Evolutionary conservation across 2,797 vertebrate genomes (phyloP).

Genomic region (Graptemys geographica): DNA sequence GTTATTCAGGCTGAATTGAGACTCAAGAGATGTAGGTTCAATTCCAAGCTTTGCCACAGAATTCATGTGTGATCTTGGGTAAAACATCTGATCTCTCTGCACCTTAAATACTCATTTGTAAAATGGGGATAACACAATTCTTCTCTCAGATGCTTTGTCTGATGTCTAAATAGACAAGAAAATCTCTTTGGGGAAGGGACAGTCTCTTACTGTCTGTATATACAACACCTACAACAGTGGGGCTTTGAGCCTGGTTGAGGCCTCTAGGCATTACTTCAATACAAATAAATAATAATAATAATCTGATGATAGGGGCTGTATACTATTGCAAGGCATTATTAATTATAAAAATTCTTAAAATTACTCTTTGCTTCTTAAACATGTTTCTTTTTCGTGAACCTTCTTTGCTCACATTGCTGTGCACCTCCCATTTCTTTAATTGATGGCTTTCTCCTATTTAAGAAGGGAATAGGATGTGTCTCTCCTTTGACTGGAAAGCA

Average conservation of each 20-base stretch:
- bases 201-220: not conserved
- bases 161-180: not conserved
- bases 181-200: not conserved
- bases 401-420: not conserved
- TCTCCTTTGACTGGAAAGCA: slow-evolving; percentile 18
- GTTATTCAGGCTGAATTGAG: not conserved
- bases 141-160: not conserved
- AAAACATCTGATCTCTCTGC: not conserved
- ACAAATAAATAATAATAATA: not conserved
- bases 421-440: slow-evolving; percentile 17
- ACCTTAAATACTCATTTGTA: not conserved
- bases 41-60: not conserved
- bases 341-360: not conserved
- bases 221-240: not conserved
- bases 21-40: not conserved
- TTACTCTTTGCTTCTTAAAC: not conserved
- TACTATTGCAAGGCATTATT: not conserved
- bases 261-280: not conserved
- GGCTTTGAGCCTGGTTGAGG: not conserved
- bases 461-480: not conserved
- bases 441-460: not conserved
- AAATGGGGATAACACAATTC: not conserved
- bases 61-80: not conserved
- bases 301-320: not conserved
- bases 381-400: not conserved